Evolutionary conservation across 2,797 vertebrate genomes (phyloP).

Genomic region (Ataeniobius toweri): DNA sequence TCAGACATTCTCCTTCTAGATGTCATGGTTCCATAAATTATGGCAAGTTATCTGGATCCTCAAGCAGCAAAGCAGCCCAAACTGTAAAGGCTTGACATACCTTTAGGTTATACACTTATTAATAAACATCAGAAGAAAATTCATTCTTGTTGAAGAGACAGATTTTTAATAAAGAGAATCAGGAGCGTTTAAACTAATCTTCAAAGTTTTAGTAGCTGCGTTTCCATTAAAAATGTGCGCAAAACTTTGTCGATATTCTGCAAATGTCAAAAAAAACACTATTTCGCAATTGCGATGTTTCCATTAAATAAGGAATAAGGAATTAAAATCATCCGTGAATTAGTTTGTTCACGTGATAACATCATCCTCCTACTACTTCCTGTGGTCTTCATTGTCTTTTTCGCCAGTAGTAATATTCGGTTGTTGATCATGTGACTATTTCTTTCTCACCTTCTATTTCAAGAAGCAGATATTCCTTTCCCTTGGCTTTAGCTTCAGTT

Average conservation of each 20-base stretch:
- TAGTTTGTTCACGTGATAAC: too few relatives aligned
- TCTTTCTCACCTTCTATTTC: neutral
- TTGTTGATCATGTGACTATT: too few relatives aligned
- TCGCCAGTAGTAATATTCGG: too few relatives aligned
- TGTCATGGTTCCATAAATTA: neutral
- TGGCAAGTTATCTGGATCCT: neutral
- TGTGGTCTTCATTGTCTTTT: too few relatives aligned
- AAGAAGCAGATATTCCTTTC: neutral
- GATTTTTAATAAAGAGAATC: neutral
- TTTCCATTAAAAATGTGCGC: too few relatives aligned
- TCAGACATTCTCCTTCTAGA: neutral
- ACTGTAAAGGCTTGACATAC: too few relatives aligned
- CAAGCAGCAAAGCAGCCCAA: neutral
- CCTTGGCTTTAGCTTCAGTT: neutral
- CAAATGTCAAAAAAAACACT: too few relatives aligned
- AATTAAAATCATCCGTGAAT: too few relatives aligned
- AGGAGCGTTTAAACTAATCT: neutral
- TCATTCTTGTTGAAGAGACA: neutral
- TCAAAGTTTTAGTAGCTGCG: neutral
- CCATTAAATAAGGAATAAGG: too few relatives aligned
- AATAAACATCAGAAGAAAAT: neutral
- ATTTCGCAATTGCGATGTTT: too few relatives aligned
- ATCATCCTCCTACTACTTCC: too few relatives aligned
- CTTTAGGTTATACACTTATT: neutral
- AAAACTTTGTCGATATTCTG: too few relatives aligned